Conservation (phyloP, 2,888 invertebrate genomes). For the Nomada hirtipes region DNA sequence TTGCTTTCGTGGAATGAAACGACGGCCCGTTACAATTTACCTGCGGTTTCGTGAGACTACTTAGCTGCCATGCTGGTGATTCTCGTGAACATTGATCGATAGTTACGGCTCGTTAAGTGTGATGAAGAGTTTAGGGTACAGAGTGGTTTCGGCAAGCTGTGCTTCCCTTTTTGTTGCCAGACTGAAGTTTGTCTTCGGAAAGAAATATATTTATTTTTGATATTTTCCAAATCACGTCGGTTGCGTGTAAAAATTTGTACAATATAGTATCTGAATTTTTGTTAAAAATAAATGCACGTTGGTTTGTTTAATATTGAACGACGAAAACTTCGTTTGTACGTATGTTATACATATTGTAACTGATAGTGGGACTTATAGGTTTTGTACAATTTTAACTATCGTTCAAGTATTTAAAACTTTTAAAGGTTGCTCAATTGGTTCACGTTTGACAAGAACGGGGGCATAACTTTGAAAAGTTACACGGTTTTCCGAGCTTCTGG, state of each 20-base stretch:
- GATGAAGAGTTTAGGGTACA: not conserved
- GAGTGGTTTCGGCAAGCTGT: too few species aligned
- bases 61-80: not conserved
- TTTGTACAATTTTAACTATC: not conserved
- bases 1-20: conserved; percentile 49
- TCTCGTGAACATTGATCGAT: conserved; percentile 24
- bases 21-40: conserved; percentile 45
- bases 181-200: too few species aligned
- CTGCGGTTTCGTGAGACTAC: conserved; percentile 40
- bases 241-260: too few species aligned
- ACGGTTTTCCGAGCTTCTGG: not conserved
- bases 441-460: not conserved
- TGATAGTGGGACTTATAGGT: not conserved
- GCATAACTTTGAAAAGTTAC: not conserved
- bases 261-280: too few species aligned
- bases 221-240: too few species aligned
- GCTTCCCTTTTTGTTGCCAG: too few species aligned
- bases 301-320: too few species aligned
- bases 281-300: too few species aligned
- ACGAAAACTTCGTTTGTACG: too few species aligned
- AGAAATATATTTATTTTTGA: too few species aligned
- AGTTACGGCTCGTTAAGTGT: not conserved
- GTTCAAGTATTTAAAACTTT: not conserved
- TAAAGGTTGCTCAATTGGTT: not conserved
- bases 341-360: too few species aligned